Evolutionary conservation across 2,797 vertebrate species (phyloP).

Genomic region (Phaenicophaeus curvirostris): DNA sequence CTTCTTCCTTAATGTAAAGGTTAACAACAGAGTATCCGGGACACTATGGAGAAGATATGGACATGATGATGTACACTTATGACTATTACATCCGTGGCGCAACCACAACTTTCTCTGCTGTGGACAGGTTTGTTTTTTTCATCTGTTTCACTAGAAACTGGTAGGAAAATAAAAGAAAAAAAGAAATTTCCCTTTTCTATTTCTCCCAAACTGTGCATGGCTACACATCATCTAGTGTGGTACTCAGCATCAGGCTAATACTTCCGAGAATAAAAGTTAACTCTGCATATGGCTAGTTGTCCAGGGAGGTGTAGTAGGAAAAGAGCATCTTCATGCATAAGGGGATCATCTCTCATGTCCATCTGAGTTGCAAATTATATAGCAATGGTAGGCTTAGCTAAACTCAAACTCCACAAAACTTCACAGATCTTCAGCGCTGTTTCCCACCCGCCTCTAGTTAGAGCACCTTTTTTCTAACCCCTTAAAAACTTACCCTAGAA

Average conservation of each 20-base stretch:
- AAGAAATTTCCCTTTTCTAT: neutral
- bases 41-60: constrained; percentile 88
- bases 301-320: neutral
- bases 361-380: neutral
- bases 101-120: constrained; percentile 94
- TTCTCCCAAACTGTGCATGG: neutral
- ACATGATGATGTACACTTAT: constrained; percentile 89
- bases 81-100: constrained; percentile 95
- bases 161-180: neutral
- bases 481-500: neutral
- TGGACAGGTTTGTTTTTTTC: constrained; percentile 85
- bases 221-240: neutral
- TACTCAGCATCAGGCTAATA: neutral
- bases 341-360: neutral
- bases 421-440: neutral
- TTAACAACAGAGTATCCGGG: constrained; percentile 89
- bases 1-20: constrained; percentile 72
- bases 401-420: neutral
- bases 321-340: neutral
- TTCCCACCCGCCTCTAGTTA: neutral
- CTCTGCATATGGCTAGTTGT: neutral
- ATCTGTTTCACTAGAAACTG: neutral
- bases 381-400: neutral
- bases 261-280: neutral
- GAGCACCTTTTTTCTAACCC: neutral